Evolutionary conservation across 2,797 vertebrate species (phyloP).

Genomic region (Gouania willdenowi): DNA sequence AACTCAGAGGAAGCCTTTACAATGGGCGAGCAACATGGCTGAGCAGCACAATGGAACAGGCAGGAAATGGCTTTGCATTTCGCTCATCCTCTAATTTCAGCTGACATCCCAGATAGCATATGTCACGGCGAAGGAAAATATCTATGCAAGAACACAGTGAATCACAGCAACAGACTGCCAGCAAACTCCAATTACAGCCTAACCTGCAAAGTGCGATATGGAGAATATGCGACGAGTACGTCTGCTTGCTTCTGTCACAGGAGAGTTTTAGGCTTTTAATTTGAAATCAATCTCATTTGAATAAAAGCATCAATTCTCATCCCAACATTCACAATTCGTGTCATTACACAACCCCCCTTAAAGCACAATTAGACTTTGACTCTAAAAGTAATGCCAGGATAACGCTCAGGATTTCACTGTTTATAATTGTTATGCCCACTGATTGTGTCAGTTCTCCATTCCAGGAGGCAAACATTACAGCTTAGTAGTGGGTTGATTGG

Average conservation of each 20-base stretch:
- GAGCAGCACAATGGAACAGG: constrained; percentile 59
- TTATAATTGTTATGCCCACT: constrained; percentile 9
- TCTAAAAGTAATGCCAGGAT: constrained; percentile 47
- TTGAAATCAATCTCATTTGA: constrained; percentile 75
- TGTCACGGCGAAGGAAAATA: constrained; percentile 49
- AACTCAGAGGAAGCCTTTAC: constrained; percentile 59
- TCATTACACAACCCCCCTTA: constrained; percentile 74
- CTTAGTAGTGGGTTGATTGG: no score
- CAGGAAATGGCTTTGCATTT: constrained; percentile 64
- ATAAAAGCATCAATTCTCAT: constrained; percentile 72
- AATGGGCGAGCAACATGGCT: constrained; percentile 57
- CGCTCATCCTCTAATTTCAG: constrained; percentile 56
- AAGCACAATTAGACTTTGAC: constrained; percentile 71
- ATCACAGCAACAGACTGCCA: constrained; percentile 33
- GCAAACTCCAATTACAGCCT: constrained; percentile 27
- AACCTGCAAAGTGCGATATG: constrained; percentile 17
- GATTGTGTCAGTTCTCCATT: neutral
- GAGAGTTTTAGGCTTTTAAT: constrained; percentile 66
- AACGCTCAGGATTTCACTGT: constrained; percentile 32
- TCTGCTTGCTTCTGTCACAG: constrained; percentile 45
- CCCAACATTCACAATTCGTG: constrained; percentile 71
- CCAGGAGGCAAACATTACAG: no score
- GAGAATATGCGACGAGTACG: constrained; percentile 10
- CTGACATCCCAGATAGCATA: constrained; percentile 53
- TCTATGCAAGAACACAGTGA: constrained; percentile 36